Evolutionary conservation across 1,140 invertebrate genomes (phyloP).

Genomic region (Dryas iulia): DNA sequence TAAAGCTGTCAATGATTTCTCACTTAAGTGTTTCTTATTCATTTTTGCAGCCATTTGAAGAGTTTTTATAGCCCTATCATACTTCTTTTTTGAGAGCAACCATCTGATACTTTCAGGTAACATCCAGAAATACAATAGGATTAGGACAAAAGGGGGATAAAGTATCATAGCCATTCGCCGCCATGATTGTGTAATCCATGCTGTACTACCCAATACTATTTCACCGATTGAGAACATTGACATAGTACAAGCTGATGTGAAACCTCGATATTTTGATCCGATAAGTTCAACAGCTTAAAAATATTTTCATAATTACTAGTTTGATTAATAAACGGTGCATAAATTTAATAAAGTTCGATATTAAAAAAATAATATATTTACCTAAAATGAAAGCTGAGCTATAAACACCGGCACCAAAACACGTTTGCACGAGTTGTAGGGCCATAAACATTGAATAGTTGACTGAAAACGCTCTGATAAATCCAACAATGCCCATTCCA

Average conservation of each 20-base stretch:
- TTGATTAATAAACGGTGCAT: too few species aligned
- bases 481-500: slow-evolving; percentile 79
- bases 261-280: slow-evolving; percentile 4
- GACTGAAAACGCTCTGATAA: slow-evolving; percentile 84
- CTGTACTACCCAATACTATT: background rate
- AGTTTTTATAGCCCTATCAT: background rate
- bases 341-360: too few species aligned
- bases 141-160: background rate
- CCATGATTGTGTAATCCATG: background rate
- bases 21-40: background rate
- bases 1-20: background rate
- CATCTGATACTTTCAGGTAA: background rate
- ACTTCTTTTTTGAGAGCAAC: background rate
- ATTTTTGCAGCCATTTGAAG: background rate
- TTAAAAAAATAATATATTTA: too few species aligned
- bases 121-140: background rate
- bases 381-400: slow-evolving; percentile 67
- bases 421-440: slow-evolving; percentile 84
- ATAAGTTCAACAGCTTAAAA: background rate
- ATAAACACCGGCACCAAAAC: slow-evolving; percentile 70
- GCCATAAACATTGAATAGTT: slow-evolving; percentile 83
- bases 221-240: slow-evolving; percentile 6
- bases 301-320: too few species aligned
- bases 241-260: background rate
- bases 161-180: background rate